phyloP scores from a whole-genome alignment of 2,888 invertebrate species.

The Patella ulyssiponensis region DNA sequence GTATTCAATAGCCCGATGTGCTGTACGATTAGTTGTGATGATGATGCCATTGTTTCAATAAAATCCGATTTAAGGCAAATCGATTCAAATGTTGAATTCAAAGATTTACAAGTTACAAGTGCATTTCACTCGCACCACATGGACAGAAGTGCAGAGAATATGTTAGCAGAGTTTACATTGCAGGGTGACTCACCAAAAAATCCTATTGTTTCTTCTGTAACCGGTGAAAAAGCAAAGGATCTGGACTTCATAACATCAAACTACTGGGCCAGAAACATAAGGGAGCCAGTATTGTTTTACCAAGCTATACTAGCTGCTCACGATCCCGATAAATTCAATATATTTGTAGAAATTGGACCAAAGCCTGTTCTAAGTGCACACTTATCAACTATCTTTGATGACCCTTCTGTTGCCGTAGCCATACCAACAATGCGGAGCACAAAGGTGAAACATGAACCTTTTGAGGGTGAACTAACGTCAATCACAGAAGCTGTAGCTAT shows the following conservation, averaged over 20 bases:
- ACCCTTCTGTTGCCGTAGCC: background rate
- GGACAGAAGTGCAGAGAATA: conserved; percentile 28
- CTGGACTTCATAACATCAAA: conserved; percentile 34
- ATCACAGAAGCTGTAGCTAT: conserved; percentile 10
- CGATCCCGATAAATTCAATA: conserved; percentile 14
- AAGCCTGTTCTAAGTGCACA: conserved; percentile 44
- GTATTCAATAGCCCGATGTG: conserved; percentile 23
- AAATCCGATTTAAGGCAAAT: background rate
- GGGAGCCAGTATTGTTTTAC: conserved; percentile 40
- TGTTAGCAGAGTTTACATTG: conserved; percentile 34
- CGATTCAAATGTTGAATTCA: conserved; percentile 15
- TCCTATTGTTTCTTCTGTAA: conserved; percentile 46
- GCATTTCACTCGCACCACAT: conserved; percentile 51
- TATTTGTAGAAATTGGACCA: conserved; percentile 56
- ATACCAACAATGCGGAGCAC: background rate
- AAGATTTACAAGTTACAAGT: conserved; percentile 38
- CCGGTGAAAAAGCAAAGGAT: conserved; percentile 31
- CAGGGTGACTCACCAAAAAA: conserved; percentile 18
- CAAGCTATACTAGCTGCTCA: conserved; percentile 33
- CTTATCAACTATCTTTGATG: conserved; percentile 31
- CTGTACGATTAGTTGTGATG: conserved; percentile 27
- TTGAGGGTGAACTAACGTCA: background rate
- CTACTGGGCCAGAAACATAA: conserved; percentile 47
- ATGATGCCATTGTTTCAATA: background rate
- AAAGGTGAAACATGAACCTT: background rate